Conservation (phyloP, 1,140 invertebrate species). For the Heliconius eleuchia region DNA sequence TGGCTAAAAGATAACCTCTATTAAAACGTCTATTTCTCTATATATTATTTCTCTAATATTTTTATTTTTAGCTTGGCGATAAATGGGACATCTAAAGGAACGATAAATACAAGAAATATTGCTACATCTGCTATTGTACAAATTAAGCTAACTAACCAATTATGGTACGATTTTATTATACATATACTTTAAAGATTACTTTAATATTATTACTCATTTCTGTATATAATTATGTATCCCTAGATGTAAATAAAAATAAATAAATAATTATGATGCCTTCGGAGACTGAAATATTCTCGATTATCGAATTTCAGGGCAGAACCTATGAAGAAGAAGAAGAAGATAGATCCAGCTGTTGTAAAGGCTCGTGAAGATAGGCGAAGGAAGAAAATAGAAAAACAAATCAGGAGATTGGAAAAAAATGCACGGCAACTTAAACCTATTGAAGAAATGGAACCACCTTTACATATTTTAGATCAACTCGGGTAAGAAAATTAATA, state of each 20-base stretch:
- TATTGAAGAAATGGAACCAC: slow-evolving; percentile 89
- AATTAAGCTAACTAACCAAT: slow-evolving; percentile 65
- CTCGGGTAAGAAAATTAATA: slow-evolving; percentile 79
- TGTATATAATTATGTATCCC: background rate
- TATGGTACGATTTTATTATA: slow-evolving; percentile 60
- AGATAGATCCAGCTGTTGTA: slow-evolving; percentile 89
- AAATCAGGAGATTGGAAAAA: slow-evolving; percentile 90
- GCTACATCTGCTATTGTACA: slow-evolving; percentile 53
- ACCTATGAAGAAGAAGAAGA: slow-evolving; percentile 94
- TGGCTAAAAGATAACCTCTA: slow-evolving; percentile 40
- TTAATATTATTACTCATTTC: background rate
- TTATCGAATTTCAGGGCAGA: slow-evolving; percentile 80
- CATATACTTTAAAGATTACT: background rate
- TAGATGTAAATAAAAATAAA: no score
- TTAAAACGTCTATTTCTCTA: slow-evolving; percentile 11
- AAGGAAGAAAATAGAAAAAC: slow-evolving; percentile 91
- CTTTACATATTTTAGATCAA: slow-evolving; percentile 85
- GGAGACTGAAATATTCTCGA: background rate
- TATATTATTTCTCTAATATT: slow-evolving; percentile 19
- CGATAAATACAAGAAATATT: slow-evolving; percentile 54
- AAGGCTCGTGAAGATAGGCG: slow-evolving; percentile 90
- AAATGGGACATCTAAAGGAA: slow-evolving; percentile 43
- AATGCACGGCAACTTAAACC: slow-evolving; percentile 90
- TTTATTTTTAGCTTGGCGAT: slow-evolving; percentile 62
- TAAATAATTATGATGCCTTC: no score